Base-by-base conservation (phyloP, 2,797 vertebrate genomes). In the Anomalospiza imberbis region DNA sequence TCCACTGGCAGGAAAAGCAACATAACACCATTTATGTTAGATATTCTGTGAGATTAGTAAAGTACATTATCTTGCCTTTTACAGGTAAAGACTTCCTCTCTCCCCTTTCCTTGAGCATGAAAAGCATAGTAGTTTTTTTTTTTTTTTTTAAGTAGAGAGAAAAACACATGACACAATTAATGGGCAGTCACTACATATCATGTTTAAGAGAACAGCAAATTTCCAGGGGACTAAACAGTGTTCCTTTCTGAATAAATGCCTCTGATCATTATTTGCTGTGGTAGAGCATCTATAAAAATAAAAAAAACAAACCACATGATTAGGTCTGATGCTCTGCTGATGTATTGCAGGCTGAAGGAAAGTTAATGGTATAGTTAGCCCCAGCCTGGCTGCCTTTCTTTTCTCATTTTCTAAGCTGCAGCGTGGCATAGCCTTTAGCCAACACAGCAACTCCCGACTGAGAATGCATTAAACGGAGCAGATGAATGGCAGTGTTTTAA, bases 401-500 rank as follows among this genome's bases (percentile, higher is more conserved):
- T 97, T 95, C 92, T 96, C 87, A 96, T 97, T 98, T 98, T 97
- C 87, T 55, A 78, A 96, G 75, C 85, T 91, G 85, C 83, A 94
- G 83, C 57, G 58, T 96, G 93, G 85, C 94, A 88, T 71, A 95
- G 95, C 77, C 97, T 95, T 97, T 91, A 96, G 95, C 96, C 96
- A 97, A 65, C 94, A 94, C 28, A 96, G 94, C 80, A 96, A 48
- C 95, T 97, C 95, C 88, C 54, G 18, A 50, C 85, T 93, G 96
- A 97, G 85, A 67, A 88, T 71, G 91, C 91, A 96, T 97, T 97
- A 97, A 97, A 95, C 75, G 93, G 94, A 97, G 92, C 85, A 96
- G 93, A 97, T 97, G 97, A 98, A 97, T 96, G 97, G 77, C 97
- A 97, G 93, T 73, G 78, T 97, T 97, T 98, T 94, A 97, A 96